Evolutionary conservation across 1,140 invertebrate genomes (phyloP).

Genomic region (Schmidtea mediterranea): DNA sequence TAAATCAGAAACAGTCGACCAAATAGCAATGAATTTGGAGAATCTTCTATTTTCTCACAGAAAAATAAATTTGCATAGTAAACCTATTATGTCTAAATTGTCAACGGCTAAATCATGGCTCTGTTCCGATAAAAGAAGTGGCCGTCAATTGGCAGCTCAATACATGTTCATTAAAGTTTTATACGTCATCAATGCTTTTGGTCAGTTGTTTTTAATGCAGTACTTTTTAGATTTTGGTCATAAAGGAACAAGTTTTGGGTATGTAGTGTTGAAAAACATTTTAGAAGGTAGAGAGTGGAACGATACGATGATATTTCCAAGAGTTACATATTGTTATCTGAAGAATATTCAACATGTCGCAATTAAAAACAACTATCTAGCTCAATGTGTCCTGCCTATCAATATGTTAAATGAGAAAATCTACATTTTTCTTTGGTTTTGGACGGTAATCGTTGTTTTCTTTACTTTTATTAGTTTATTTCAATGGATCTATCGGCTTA

Average conservation of each 20-base stretch:
- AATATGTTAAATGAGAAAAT: constrained; percentile 10
- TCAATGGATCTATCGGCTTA: constrained; percentile 1
- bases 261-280: not conserved
- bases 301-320: constrained; percentile 13
- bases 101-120: not conserved
- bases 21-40: not conserved
- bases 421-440: constrained; percentile 5
- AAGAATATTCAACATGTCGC: constrained; percentile 13
- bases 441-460: constrained; percentile 1
- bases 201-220: constrained; percentile 32
- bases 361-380: constrained; percentile 5
- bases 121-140: not conserved
- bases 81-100: not conserved
- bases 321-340: constrained; percentile 21
- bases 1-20: not conserved
- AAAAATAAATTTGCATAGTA: not conserved
- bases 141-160: not conserved
- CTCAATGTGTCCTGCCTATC: constrained; percentile 9
- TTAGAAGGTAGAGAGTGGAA: not conserved
- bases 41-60: not conserved
- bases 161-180: constrained; percentile 18
- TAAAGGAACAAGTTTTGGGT: constrained; percentile 13
- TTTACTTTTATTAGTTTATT: not conserved
- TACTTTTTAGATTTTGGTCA: constrained; percentile 25
- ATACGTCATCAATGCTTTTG: constrained; percentile 30